Percentiles rank a stretch among this genome's conserved stretches.
Conservation (phyloP, 2,888 invertebrate species). For the Ephialtes manifestator region DNA sequence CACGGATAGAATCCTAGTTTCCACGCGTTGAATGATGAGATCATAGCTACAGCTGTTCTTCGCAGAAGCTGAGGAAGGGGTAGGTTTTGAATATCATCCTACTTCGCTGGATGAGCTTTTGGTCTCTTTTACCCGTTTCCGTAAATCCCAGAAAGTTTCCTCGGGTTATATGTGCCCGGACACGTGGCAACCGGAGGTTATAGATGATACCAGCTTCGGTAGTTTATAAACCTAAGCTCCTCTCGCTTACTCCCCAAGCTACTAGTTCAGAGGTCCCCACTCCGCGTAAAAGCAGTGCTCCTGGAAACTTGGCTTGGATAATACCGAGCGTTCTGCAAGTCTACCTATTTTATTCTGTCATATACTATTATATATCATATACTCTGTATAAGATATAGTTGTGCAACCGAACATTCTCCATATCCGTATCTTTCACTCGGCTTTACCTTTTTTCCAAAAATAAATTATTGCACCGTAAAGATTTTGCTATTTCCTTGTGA, state of each 20-base stretch:
- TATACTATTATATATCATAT: background rate
- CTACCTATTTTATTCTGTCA: slow-evolving; percentile 33
- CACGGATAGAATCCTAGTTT: background rate
- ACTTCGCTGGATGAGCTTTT: slow-evolving; percentile 40
- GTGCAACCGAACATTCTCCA: slow-evolving; percentile 4
- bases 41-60: slow-evolving; percentile 2
- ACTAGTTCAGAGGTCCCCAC: slow-evolving; percentile 9
- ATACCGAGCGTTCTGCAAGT: slow-evolving; percentile 11
- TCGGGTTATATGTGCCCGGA: slow-evolving; percentile 40
- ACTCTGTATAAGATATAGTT: slow-evolving; percentile 3
- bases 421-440: background rate
- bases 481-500: slow-evolving; percentile 43
- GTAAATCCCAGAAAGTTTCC: slow-evolving; percentile 56
- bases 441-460: slow-evolving; percentile 13
- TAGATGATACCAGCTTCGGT: slow-evolving; percentile 43
- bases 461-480: slow-evolving; percentile 47
- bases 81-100: slow-evolving; percentile 6
- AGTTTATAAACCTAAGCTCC: slow-evolving; percentile 57
- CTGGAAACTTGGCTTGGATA: slow-evolving; percentile 51
- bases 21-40: background rate
- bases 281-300: background rate
- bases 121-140: slow-evolving; percentile 62
- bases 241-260: slow-evolving; percentile 38
- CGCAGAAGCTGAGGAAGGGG: background rate
- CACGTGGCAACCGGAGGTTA: slow-evolving; percentile 61